Percentiles rank a stretch among this genome's conserved stretches.
phyloP scores from a whole-genome alignment of 2,797 vertebrate species.

The Neosilurus mollespiculum region DNA sequence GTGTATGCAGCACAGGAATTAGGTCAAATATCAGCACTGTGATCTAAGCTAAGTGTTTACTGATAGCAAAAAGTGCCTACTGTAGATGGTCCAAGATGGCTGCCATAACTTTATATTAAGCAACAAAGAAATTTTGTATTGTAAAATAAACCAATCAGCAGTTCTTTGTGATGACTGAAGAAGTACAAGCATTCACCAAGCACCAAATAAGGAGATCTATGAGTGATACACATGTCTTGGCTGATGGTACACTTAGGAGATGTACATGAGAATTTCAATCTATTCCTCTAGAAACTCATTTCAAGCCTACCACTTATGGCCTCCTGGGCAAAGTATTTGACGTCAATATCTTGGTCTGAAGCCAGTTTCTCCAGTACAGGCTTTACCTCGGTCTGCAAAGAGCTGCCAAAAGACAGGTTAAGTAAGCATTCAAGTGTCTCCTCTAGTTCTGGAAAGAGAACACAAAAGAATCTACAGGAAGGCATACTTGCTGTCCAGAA shows the following conservation, averaged over 20 bases:
- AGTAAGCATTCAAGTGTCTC: too few species aligned
- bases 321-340: slow-evolving; percentile 92
- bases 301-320: slow-evolving; percentile 81
- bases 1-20: too few species aligned
- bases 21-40: not conserved
- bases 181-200: not conserved
- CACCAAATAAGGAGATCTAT: not conserved
- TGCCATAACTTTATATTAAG: not conserved
- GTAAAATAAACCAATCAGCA: not conserved
- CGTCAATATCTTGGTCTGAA: slow-evolving; percentile 87
- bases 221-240: not conserved
- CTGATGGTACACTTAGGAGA: not conserved
- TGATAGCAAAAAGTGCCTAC: not conserved
- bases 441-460: not conserved
- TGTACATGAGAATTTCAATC: not conserved
- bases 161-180: not conserved
- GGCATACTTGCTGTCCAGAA: slow-evolving; percentile 82
- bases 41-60: not conserved
- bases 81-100: not conserved
- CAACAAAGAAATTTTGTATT: not conserved
- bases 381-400: slow-evolving; percentile 85
- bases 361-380: slow-evolving; percentile 86
- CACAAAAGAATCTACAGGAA: not conserved
- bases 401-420: slow-evolving; percentile 63
- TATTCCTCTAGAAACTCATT: not conserved